Percentiles rank a stretch among this genome's conserved stretches.
Evolutionary conservation across 92 coral and sea anemone species (phyloP).

Genomic region (Porites divaricata): DNA sequence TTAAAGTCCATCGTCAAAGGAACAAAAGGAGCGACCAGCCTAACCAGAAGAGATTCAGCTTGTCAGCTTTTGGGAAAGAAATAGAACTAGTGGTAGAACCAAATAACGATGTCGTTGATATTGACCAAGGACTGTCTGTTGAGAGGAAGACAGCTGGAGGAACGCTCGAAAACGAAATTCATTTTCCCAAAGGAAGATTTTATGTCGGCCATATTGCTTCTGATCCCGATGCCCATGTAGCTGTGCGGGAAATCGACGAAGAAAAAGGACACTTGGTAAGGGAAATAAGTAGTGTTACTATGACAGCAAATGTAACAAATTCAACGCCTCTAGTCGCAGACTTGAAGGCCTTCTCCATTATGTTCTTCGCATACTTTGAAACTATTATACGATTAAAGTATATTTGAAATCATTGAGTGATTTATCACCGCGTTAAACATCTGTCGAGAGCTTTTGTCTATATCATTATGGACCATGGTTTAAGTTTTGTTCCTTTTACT

Average conservation of each 20-base stretch:
- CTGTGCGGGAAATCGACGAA: constrained; percentile 68
- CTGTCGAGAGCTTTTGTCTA: too few relatives aligned
- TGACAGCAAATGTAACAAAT: too few relatives aligned
- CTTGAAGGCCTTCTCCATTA: too few relatives aligned
- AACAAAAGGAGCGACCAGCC: constrained; percentile 41
- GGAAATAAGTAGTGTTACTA: too few relatives aligned
- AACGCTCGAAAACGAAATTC: constrained; percentile 50
- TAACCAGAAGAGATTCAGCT: constrained; percentile 15
- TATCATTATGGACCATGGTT: too few relatives aligned
- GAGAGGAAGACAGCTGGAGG: constrained; percentile 49
- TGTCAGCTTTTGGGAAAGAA: constrained; percentile 59
- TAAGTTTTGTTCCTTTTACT: too few relatives aligned
- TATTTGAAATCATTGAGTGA: too few relatives aligned
- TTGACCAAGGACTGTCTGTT: constrained; percentile 41
- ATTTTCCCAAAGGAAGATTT: constrained; percentile 65
- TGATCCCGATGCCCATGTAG: constrained; percentile 69
- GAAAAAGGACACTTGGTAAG: constrained; percentile 63
- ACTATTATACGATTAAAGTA: too few relatives aligned
- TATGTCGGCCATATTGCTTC: constrained; percentile 72
- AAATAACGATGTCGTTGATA: constrained; percentile 55
- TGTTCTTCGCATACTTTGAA: too few relatives aligned
- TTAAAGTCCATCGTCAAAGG: constrained; percentile 45
- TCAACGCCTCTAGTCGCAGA: not conserved
- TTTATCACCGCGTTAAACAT: too few relatives aligned
- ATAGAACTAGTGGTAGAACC: constrained; percentile 63